A percentile compares a stretch with the other conserved stretches of the same genome.
These are phyloP conservation scores for Leptinotarsa defecta DNA, from an alignment of 1,140 invertebrate genomes.

Conservation along the genomic window DNA sequence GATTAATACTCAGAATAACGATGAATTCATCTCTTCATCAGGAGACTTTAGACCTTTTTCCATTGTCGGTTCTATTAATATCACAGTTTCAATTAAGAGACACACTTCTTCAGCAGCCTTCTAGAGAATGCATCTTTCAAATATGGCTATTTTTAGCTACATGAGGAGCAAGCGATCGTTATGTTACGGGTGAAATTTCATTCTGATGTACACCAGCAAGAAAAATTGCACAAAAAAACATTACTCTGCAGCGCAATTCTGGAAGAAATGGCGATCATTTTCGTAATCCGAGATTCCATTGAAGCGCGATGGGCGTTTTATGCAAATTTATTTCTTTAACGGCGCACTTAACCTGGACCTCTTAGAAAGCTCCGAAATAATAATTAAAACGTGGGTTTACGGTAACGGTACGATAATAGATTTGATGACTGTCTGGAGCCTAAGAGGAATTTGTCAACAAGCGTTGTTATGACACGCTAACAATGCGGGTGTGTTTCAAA, in stretches of 20 bases:
- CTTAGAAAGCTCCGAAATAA: constrained; percentile 20
- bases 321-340: constrained; percentile 24
- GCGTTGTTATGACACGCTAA: neutral
- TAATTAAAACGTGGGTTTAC: constrained; percentile 28
- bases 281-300: constrained; percentile 12
- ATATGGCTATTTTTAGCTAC: no score
- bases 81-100: no score
- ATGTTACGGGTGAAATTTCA: no score
- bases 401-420: constrained; percentile 22
- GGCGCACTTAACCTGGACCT: constrained; percentile 21
- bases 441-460: constrained; percentile 14
- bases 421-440: neutral
- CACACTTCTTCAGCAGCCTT: no score
- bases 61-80: no score
- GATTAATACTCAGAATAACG: no score
- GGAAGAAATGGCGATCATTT: constrained; percentile 13
- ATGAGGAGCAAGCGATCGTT: no score
- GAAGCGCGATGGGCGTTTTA: constrained; percentile 13
- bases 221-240: neutral
- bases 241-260: neutral
- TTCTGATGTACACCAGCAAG: neutral
- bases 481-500: neutral
- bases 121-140: no score
- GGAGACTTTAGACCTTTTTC: no score
- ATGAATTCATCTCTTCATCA: no score